Conservation (phyloP, 1,140 invertebrate genomes). For the Procambarus clarkii region DNA sequence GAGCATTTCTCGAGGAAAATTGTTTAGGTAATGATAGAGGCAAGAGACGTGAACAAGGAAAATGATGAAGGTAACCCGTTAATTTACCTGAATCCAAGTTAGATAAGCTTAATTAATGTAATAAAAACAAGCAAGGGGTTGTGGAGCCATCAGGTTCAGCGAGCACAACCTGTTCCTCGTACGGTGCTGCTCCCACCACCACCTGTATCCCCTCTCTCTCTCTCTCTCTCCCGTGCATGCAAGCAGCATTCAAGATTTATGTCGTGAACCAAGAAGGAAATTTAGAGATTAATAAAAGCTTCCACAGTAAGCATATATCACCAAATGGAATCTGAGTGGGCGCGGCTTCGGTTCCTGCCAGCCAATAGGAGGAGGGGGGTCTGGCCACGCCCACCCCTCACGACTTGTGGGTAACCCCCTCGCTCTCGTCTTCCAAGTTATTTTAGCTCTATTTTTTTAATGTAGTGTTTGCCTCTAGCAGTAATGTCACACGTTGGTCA, state of each 20-base stretch:
- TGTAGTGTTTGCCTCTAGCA: not conserved
- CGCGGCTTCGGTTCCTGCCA: constrained; percentile 25
- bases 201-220: no score
- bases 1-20: constrained; percentile 36
- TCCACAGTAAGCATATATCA: constrained; percentile 54
- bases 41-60: constrained; percentile 36
- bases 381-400: constrained; percentile 40
- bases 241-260: not conserved
- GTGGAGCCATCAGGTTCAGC: not conserved
- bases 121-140: constrained; percentile 28
- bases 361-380: constrained; percentile 31
- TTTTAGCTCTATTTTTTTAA: not conserved
- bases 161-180: not conserved
- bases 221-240: not conserved
- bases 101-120: constrained; percentile 51
- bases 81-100: constrained; percentile 46
- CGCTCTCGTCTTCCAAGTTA: not conserved
- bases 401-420: constrained; percentile 34
- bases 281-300: constrained; percentile 53
- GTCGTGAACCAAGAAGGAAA: not conserved
- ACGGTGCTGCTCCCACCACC: no score
- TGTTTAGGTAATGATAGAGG: constrained; percentile 42
- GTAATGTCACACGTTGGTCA: not conserved
- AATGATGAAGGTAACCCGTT: constrained; percentile 41
- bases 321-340: constrained; percentile 37